Base-by-base conservation (phyloP, 2,113 vertebrate genomes). In the Mionectes macconnelli region DNA sequence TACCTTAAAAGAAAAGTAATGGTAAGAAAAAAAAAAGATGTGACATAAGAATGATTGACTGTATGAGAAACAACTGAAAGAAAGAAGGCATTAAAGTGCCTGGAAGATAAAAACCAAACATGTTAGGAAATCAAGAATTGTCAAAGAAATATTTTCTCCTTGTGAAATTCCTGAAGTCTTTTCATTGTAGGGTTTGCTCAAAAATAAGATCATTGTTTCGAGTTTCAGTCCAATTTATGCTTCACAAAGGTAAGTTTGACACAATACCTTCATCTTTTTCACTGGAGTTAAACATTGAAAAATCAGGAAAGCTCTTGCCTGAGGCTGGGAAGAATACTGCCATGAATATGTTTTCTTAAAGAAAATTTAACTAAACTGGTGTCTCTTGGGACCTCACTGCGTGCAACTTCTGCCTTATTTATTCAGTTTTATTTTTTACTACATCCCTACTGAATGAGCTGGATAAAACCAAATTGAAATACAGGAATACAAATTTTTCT, bases 311-410 rank as follows among this genome's bases (percentile, higher is more conserved):
- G 44, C 55, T 84, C 18, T 93, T 84, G 80, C 80, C 69, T 0
- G 4, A 60, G 76, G 57, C 90, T 89, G 23, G 37, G 52, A 84
- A 76, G 37, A 69, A 39, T 76, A 90, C 49, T 79, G 57, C 37
- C 56, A 55, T 28, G 44, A 90, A 91, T 81, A 81, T 5, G 67
- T 94, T 93, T 92, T 82, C 90, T 87, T 75, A 86, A 89, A 89
- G 88, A 96, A 96, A 92, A 93, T 87, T 45, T 84, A 74, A 60
- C 83, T 92, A 64, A 93, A 87, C 56, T 81, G 8, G 21, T 81
- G 8, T 81, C 80, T 79, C 19, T 33, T 95, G 80, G 45, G 90
- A 84, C 40, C 5, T 72, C 1, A 6, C n/a, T 81, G 63, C 45
- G 42, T 84, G 63, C 53, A 83, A 27, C 50, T 90, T 90, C 64